These are phyloP conservation scores for Vanessa atalanta DNA, from an alignment of 1,140 invertebrate species.

Conservation along the genomic window DNA sequence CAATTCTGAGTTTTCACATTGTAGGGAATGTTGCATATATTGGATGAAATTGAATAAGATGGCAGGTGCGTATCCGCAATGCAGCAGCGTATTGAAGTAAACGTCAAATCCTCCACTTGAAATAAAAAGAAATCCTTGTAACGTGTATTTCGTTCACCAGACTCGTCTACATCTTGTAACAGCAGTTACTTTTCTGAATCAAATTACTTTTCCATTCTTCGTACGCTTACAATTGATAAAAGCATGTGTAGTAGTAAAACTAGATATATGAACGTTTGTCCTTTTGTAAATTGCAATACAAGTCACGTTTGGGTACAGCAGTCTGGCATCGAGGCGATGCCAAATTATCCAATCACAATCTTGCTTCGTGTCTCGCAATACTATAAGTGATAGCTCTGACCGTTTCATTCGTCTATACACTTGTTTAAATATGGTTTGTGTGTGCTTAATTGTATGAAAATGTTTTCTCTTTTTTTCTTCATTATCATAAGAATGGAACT, in stretches of 20 bases:
- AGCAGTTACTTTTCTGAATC: background rate
- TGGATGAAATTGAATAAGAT: too few species aligned
- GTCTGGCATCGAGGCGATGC: background rate
- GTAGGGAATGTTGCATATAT: too few species aligned
- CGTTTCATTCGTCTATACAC: background rate
- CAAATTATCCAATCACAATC: conserved; percentile 9
- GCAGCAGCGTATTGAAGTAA: too few species aligned
- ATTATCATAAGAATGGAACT: too few species aligned
- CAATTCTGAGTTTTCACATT: too few species aligned
- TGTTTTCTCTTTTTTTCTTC: too few species aligned
- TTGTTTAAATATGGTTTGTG: background rate
- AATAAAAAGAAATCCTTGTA: too few species aligned
- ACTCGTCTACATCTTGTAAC: too few species aligned
- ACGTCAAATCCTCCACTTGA: too few species aligned
- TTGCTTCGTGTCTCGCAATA: background rate
- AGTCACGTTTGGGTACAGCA: conserved; percentile 8
- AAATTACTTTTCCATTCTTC: background rate
- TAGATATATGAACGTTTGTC: background rate
- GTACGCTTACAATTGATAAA: background rate
- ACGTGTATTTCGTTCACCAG: too few species aligned
- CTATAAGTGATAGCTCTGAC: background rate
- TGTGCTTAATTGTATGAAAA: background rate
- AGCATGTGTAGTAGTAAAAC: background rate
- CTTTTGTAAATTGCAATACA: background rate
- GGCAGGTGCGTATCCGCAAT: too few species aligned